Conservation (phyloP, 2,113 vertebrate species). For the Podarcis muralis region DNA sequence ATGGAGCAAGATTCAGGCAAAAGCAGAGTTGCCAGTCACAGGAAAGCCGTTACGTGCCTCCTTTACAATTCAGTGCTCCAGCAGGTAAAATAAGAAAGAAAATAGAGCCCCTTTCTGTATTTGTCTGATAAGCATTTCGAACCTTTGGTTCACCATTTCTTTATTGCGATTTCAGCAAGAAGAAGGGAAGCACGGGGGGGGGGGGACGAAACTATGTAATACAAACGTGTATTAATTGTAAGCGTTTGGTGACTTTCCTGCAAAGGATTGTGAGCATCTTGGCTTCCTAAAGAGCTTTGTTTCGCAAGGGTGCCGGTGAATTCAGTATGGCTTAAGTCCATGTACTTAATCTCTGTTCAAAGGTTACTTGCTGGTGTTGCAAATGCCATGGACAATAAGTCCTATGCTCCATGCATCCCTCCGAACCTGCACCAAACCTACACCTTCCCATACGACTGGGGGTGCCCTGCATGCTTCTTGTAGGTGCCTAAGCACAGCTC, state of each 20-base stretch:
- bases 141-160: neutral
- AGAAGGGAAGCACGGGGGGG: neutral
- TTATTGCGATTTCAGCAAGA: conserved; percentile 20
- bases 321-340: neutral
- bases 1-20: conserved; percentile 55
- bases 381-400: neutral
- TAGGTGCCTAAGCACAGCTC: neutral
- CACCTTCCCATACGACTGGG: too few relatives aligned
- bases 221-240: neutral
- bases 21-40: conserved; percentile 72
- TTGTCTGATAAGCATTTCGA: neutral
- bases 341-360: neutral
- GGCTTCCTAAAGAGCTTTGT: neutral
- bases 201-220: conserved; percentile 20
- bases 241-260: neutral
- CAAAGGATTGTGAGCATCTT: neutral
- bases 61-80: conserved; percentile 71
- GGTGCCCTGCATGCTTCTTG: neutral
- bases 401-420: neutral
- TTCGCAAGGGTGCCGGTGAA: neutral
- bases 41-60: conserved; percentile 75
- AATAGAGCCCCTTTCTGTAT: neutral
- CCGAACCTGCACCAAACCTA: neutral
- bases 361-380: too few relatives aligned
- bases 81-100: conserved; percentile 64